Base-by-base conservation (phyloP, 2,888 invertebrate species). In the Macrophya alboannulata region DNA sequence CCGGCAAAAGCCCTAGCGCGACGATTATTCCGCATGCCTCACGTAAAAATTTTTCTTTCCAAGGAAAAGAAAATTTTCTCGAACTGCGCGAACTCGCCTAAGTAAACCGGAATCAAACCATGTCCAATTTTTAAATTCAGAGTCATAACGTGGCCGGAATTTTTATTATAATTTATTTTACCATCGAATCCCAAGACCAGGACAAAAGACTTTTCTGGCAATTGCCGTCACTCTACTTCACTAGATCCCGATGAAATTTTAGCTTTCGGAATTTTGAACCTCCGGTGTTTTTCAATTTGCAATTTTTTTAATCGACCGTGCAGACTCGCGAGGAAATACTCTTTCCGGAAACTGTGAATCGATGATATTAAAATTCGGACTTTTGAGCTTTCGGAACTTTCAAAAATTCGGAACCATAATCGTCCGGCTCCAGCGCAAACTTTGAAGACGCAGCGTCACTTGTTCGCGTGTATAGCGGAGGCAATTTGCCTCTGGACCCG, bases 1-100 rank as follows among this genome's bases (percentile, higher is more conserved):
- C 21, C n/a, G 81, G 17, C 81, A 55, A 81, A 31, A 81, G 55
- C 81, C 81, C 77, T 55, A 31, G 77, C 72, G 55, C 77, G 55
- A 51, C 77, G 51, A 51, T 55, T 77, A 77, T 77, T 77, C 77
- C 55, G 77, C 77, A 77, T 77, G 48, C 51, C 77, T 31, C 51
- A n/a, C 21, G 31, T 17, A 55, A 25, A 51, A 21, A 31, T 37
- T 74, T 74, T 43, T 74, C 40, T 15, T 72, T 72, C 31, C 21
- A n/a, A 6, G 43, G 21, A n/a, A 72, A n/a, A 72, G 45, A 74
- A 55, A 77, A 74, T 74, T 74, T 37, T 21, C 40, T 25, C 5
- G 48, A 76, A 25, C 25, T 9, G 2, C 43, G n/a, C 0, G 9
- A 45, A 72, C 55, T 31, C 77, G 51, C 21, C 74, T 74, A 77